Evolutionary conservation across 1,140 invertebrate genomes (phyloP).

Genomic region (Cherax quadricarinatus): DNA sequence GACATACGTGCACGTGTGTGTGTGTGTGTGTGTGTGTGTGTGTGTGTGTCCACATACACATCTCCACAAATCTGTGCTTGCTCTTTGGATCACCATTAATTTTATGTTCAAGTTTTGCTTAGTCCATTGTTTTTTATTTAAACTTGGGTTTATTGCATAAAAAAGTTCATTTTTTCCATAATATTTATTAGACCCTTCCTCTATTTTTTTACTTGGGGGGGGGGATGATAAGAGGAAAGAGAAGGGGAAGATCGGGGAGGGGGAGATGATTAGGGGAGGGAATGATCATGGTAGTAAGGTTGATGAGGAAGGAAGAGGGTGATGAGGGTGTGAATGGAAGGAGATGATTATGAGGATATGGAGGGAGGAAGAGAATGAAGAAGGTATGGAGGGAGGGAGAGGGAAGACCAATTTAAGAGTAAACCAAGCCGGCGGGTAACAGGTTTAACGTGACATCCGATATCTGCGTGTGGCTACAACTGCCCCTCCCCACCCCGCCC

Average conservation of each 20-base stretch:
- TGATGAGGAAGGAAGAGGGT: not conserved
- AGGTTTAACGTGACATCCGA: not conserved
- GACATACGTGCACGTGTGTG: not conserved
- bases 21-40: conserved; percentile 8
- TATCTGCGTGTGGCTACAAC: not conserved
- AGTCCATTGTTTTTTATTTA: too few relatives aligned
- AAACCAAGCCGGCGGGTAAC: not conserved
- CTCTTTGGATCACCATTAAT: too few relatives aligned
- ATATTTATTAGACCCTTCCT: too few relatives aligned
- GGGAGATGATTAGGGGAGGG: not conserved
- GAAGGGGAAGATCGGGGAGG: not conserved
- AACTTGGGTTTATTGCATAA: too few relatives aligned
- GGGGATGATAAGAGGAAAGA: not conserved
- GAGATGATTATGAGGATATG: not conserved
- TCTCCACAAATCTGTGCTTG: too few relatives aligned
- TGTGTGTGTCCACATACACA: too few relatives aligned
- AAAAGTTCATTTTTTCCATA: too few relatives aligned
- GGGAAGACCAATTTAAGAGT: not conserved
- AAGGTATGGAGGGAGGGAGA: not conserved
- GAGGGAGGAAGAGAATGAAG: conserved; percentile 10
- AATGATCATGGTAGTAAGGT: not conserved
- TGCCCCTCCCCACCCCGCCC: not conserved
- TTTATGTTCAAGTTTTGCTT: too few relatives aligned
- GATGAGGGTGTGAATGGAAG: not conserved
- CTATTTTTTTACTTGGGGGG: not conserved